phyloP scores from a whole-genome alignment of 2,113 vertebrate species.

The Eleginops maclovinus region DNA sequence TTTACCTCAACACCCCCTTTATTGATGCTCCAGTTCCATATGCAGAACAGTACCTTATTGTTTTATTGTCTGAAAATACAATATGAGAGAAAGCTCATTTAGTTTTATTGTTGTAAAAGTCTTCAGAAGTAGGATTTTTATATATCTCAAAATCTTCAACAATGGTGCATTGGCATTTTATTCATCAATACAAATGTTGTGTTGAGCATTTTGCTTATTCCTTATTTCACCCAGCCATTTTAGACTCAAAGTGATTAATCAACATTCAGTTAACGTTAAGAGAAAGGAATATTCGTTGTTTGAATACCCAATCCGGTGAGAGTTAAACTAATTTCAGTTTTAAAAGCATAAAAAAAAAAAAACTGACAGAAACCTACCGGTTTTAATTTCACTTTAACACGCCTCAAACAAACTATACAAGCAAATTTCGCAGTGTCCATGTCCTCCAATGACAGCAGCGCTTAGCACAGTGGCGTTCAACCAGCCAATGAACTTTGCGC shows the following conservation, averaged over 20 bases:
- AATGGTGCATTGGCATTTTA: neutral
- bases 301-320: too few species aligned
- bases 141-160: neutral
- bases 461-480: accelerated
- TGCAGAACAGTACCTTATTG: too few species aligned
- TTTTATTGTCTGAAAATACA: neutral
- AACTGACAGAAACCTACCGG: neutral
- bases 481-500: conserved; percentile 47
- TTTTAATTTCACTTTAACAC: conserved; percentile 65
- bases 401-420: conserved; percentile 63
- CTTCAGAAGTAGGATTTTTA: neutral
- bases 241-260: neutral
- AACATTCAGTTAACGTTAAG: neutral
- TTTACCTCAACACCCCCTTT: neutral
- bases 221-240: neutral
- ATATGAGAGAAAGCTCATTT: neutral
- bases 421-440: accelerated
- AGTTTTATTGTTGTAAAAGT: neutral
- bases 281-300: neutral
- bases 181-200: neutral
- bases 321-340: neutral
- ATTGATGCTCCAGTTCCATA: neutral
- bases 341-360: neutral
- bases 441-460: conserved; percentile 33
- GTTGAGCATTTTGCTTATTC: too few species aligned